Evolutionary conservation across 2,888 invertebrate genomes (phyloP), one percentile per base, ranked within the genome.

Genomic region (Andrena marginata): DNA sequence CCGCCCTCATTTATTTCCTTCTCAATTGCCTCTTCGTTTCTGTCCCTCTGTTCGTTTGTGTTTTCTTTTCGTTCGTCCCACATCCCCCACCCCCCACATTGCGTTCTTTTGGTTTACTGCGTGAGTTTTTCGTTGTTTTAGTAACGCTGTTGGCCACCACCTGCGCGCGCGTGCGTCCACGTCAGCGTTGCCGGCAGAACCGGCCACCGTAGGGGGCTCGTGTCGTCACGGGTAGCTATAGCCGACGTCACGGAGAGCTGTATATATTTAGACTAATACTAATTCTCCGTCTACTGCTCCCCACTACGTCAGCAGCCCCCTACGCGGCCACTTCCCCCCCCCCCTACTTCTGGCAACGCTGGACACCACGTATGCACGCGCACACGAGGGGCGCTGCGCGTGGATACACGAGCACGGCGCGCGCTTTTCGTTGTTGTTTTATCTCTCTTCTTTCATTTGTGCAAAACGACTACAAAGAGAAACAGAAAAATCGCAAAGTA

Each of bases 101-200:
- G 35, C 42, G 31, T 65, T 67, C 2, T 56, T 75, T 64, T 59
- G 48, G 20, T 56, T 31, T 48, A 72, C 64, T 63, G 88, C 82
- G 87, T 88, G 84, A 42, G 76, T 84, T 75, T 69, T 49, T 51
- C 60, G 51, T 81, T 67, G 68, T 63, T 79, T 42, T 77, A 77
- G 78, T 79, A 77, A 79, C 78, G 77, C 78, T 77, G 77, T 69
- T 49, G 77, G 63, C 42, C 10, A 33, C 60, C 60, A 67, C 31
- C 54, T 68, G 78, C 42, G 31, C 73, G 63, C 78, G 62, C 7
- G 33, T 48, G 33, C 48, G 74, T 42, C 42, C 42, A 42, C 42
- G 42, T 16, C 16, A 42, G 16, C 42, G 42, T 42, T 42, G 42
- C 42, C 16, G 42, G 42, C 13, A 42, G 13, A 16, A 16, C 16